Conservation (phyloP, 1,140 invertebrate genomes). For the Whitmania pigra region DNA sequence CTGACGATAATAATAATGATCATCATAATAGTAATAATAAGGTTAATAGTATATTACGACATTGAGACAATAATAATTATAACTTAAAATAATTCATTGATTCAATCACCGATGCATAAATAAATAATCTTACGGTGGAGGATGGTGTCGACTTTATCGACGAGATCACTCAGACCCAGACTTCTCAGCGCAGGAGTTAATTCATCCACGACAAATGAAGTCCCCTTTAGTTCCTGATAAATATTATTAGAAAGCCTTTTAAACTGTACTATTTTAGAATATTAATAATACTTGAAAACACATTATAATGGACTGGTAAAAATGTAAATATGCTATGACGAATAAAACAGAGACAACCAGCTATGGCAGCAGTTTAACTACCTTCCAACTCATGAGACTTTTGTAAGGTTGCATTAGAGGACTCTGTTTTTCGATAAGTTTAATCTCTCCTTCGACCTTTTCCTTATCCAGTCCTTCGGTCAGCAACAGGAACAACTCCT, state of each 20-base stretch:
- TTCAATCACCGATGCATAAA: too few relatives aligned
- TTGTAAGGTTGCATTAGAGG: slow-evolving; percentile 23
- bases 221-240: slow-evolving; percentile 10
- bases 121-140: slow-evolving; percentile 11
- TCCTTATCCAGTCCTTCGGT: neutral
- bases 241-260: too few relatives aligned
- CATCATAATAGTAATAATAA: too few relatives aligned
- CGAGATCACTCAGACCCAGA: slow-evolving; percentile 9
- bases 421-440: neutral
- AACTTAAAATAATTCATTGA: too few relatives aligned
- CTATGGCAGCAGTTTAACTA: neutral
- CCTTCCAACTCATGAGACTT: slow-evolving; percentile 20
- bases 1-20: too few relatives aligned
- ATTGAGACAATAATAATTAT: too few relatives aligned
- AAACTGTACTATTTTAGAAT: too few relatives aligned
- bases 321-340: too few relatives aligned
- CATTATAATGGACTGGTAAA: too few relatives aligned
- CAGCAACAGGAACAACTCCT: slow-evolving; percentile 17
- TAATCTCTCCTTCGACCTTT: slow-evolving; percentile 17
- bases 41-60: too few relatives aligned
- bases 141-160: neutral
- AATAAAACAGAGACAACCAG: too few relatives aligned
- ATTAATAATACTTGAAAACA: too few relatives aligned
- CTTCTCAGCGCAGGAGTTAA: slow-evolving; percentile 13
- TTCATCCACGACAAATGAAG: slow-evolving; percentile 17